These are phyloP conservation scores for Pygocentrus nattereri DNA, from an alignment of 2,797 vertebrate genomes.

Conservation along the genomic window DNA sequence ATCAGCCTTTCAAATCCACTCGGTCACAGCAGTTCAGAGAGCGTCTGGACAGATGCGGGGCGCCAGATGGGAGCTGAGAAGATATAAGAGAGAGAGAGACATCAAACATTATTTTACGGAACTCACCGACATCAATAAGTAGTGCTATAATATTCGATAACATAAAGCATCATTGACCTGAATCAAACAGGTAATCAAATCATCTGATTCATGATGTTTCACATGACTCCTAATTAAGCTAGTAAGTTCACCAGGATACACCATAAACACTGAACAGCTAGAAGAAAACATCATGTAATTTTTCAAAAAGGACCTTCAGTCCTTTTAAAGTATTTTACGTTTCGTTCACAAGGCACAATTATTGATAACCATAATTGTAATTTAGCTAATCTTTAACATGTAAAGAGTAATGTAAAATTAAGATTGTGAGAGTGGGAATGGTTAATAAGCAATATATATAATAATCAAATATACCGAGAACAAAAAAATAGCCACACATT, in stretches of 20 bases:
- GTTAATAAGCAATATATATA: not conserved
- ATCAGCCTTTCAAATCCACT: conserved; percentile 72
- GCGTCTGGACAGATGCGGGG: conserved; percentile 57
- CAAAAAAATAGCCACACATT: not conserved
- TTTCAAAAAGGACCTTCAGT: too few species aligned
- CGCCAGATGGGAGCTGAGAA: conserved; percentile 60
- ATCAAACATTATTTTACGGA: conserved; percentile 41
- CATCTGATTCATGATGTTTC: not conserved
- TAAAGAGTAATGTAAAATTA: not conserved
- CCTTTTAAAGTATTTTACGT: too few species aligned
- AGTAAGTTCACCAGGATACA: not conserved
- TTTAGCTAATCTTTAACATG: not conserved
- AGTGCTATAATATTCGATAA: not conserved
- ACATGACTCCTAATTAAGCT: not conserved
- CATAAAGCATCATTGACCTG: not conserved
- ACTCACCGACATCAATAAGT: not conserved
- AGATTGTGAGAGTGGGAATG: conserved; percentile 15
- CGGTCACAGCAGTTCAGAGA: conserved; percentile 71
- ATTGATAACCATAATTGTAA: not conserved
- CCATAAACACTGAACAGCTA: not conserved
- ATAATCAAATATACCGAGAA: not conserved
- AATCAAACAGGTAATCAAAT: not conserved
- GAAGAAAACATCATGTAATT: not conserved
- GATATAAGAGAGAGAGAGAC: conserved; percentile 52
- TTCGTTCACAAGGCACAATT: too few species aligned